These are phyloP conservation scores for Hemicrepidius hirtus DNA, from an alignment of 2,888 invertebrate genomes.

Conservation along the genomic window DNA sequence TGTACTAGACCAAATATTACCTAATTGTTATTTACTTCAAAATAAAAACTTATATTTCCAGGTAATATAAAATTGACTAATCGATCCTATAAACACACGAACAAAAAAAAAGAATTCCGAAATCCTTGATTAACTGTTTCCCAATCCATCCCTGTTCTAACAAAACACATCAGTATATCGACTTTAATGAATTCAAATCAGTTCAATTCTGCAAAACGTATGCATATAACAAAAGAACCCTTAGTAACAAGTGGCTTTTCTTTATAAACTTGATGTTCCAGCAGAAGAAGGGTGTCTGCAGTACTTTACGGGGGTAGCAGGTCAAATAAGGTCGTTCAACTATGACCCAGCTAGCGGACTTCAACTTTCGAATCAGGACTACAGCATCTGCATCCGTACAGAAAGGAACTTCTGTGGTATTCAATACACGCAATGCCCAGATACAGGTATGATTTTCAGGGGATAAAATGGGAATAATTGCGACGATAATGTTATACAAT, in stretches of 20 bases:
- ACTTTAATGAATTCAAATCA: slow-evolving; percentile 1
- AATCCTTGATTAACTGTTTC: neutral
- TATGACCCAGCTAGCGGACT: slow-evolving; percentile 84
- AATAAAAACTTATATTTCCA: too few relatives aligned
- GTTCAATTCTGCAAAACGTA: neutral
- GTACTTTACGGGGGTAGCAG: slow-evolving; percentile 86
- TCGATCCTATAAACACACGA: too few relatives aligned
- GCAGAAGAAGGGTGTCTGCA: slow-evolving; percentile 87
- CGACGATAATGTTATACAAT: slow-evolving; percentile 17
- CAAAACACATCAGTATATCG: neutral
- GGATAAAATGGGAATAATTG: slow-evolving; percentile 26
- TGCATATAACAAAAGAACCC: slow-evolving; percentile 4
- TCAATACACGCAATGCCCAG: slow-evolving; percentile 85
- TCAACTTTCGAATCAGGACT: slow-evolving; percentile 92
- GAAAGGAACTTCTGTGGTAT: slow-evolving; percentile 92
- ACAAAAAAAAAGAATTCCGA: neutral
- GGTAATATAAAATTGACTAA: too few relatives aligned
- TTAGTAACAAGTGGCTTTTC: slow-evolving; percentile 7
- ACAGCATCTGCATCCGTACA: slow-evolving; percentile 88
- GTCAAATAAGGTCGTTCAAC: slow-evolving; percentile 88
- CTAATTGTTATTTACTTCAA: too few relatives aligned
- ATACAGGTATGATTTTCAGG: slow-evolving; percentile 74
- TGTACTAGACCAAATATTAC: too few relatives aligned
- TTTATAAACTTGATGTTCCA: slow-evolving; percentile 63
- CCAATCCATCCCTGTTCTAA: neutral